Evolutionary conservation across 2,797 vertebrate species (phyloP).

Genomic region (Sciurus vulgaris): DNA sequence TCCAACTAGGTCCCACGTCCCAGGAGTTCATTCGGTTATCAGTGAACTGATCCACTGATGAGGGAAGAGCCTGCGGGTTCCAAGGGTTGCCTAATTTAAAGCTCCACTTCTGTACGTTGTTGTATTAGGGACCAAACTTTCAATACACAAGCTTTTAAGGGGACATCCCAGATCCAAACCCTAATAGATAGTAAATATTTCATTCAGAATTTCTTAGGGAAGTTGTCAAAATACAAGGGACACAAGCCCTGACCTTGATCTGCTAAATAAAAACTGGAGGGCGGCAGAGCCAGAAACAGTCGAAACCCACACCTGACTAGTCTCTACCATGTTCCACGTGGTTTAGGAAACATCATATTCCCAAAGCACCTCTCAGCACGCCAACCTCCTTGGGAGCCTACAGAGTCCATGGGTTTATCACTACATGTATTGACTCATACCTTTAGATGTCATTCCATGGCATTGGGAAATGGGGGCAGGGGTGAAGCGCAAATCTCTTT

Average conservation of each 20-base stretch:
- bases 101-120: too few species aligned
- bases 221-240: not conserved
- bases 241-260: rapidly evolving
- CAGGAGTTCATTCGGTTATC: too few species aligned
- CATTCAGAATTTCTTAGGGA: not conserved
- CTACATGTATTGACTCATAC: not conserved
- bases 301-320: not conserved
- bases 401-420: not conserved
- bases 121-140: too few species aligned
- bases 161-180: too few species aligned
- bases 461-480: too few species aligned
- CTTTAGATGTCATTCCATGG: not conserved
- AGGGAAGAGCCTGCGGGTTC: too few species aligned
- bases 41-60: too few species aligned
- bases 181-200: not conserved
- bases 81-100: too few species aligned
- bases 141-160: too few species aligned
- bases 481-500: not conserved
- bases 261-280: not conserved
- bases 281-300: too few species aligned
- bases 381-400: not conserved
- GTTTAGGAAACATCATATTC: not conserved
- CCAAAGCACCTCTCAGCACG: not conserved
- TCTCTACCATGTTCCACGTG: not conserved
- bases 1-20: too few species aligned